Evolutionary conservation across 1,140 invertebrate genomes (phyloP).

Genomic region (Halictus rubicundus): DNA sequence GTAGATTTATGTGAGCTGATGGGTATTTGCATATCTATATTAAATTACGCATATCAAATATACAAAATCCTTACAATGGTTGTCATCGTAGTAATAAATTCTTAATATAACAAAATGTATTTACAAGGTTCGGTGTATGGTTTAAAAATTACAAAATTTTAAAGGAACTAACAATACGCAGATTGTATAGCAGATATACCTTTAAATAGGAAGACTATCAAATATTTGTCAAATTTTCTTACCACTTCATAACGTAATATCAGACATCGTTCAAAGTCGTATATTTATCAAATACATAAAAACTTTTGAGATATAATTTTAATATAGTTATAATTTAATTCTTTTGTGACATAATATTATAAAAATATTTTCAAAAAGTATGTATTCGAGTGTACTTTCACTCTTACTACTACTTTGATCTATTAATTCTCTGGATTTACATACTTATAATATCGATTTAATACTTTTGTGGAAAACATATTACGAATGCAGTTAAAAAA

Average conservation of each 20-base stretch:
- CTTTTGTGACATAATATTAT: not conserved
- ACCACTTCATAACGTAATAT: not conserved
- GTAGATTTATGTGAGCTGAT: not conserved
- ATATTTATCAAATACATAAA: constrained; percentile 5
- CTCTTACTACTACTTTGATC: not conserved
- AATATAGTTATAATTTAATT: not conserved
- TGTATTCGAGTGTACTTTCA: not conserved
- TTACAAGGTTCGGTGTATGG: constrained; percentile 12
- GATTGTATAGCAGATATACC: not conserved
- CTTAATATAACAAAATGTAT: constrained; percentile 19
- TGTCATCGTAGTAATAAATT: constrained; percentile 14
- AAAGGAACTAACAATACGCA: constrained; percentile 37
- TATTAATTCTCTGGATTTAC: constrained; percentile 4
- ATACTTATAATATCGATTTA: constrained; percentile 25
- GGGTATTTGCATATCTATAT: not conserved
- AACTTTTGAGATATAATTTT: not conserved
- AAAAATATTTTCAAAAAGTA: constrained; percentile 19
- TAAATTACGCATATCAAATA: constrained; percentile 19
- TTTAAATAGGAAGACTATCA: constrained; percentile 26
- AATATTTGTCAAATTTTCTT: not conserved
- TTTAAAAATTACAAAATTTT: constrained; percentile 12
- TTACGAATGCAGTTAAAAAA: constrained; percentile 24
- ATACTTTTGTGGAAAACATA: constrained; percentile 33
- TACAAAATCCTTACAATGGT: constrained; percentile 31
- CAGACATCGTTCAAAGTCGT: not conserved